Evolutionary conservation across 2,113 vertebrate species (phyloP).

Genomic region (Eulacestoma nigropectus): DNA sequence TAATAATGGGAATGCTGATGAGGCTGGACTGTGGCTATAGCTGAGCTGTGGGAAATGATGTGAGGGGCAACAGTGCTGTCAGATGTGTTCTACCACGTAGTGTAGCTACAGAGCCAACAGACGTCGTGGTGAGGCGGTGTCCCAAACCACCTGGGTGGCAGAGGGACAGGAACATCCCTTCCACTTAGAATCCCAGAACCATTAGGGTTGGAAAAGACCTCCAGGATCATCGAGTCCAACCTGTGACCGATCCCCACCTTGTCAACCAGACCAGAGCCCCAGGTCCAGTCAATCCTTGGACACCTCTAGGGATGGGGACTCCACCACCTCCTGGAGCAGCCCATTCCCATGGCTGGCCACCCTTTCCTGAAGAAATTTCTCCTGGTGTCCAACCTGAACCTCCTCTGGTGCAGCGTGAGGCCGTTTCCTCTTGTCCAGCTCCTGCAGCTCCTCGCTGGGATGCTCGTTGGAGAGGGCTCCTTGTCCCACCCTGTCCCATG

Average conservation of each 20-base stretch:
- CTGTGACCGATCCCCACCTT: background rate
- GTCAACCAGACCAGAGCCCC: background rate
- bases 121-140: background rate
- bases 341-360: background rate
- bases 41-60: background rate
- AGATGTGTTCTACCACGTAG: background rate
- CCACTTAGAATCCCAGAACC: background rate
- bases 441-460: background rate
- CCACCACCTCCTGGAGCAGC: background rate
- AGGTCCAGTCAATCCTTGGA: background rate
- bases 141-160: background rate
- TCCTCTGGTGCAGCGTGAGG: background rate
- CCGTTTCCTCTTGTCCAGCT: background rate
- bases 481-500: fast-evolving
- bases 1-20: slow-evolving; percentile 19
- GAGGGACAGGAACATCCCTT: background rate
- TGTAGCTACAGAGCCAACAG: background rate
- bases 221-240: background rate
- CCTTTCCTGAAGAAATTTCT: background rate
- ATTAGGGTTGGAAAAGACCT: background rate
- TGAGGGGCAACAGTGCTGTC: background rate
- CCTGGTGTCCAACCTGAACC: background rate
- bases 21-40: background rate
- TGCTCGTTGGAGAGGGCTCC: background rate
- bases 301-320: background rate